phyloP scores from a whole-genome alignment of 53 echinoderm and acorn worm genomes.

The Luidia sarsii region DNA sequence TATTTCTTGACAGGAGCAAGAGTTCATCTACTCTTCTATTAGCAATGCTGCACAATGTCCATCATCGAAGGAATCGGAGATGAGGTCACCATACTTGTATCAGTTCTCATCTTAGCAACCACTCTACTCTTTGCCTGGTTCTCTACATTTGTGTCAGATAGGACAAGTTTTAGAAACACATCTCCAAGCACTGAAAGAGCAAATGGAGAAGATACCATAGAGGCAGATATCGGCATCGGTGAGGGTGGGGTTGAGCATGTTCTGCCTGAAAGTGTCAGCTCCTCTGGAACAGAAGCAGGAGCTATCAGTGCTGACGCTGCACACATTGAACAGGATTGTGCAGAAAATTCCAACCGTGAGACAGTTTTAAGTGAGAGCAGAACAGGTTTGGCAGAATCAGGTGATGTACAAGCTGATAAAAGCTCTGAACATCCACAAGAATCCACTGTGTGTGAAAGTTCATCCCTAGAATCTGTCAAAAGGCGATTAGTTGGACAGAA shows the following conservation, averaged over 20 bases:
- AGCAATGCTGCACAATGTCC: constrained; percentile 77
- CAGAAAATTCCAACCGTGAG: constrained; percentile 4
- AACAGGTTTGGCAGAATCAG: neutral
- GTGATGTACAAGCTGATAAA: neutral
- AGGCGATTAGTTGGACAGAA: constrained; percentile 43
- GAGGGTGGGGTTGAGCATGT: neutral
- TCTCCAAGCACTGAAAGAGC: constrained; percentile 23
- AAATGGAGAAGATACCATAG: constrained; percentile 20
- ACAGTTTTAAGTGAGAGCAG: neutral
- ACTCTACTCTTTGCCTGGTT: constrained; percentile 89
- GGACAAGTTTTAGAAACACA: constrained; percentile 9
- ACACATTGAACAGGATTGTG: neutral
- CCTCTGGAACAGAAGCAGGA: neutral
- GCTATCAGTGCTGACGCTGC: constrained; percentile 10
- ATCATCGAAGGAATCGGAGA: constrained; percentile 97
- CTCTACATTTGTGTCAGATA: constrained; percentile 82
- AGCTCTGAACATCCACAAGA: neutral
- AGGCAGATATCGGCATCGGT: constrained; percentile 34
- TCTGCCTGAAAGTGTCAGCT: neutral
- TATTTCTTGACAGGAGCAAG: too few relatives aligned
- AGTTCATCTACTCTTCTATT: too few relatives aligned
- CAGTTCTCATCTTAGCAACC: constrained; percentile 66
- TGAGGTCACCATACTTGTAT: constrained; percentile 83
- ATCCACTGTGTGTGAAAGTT: neutral
- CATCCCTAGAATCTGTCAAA: constrained; percentile 11